A percentile compares a stretch with the other conserved stretches of the same genome.
phyloP scores from a whole-genome alignment of 2,797 vertebrate species.

The Melanotaenia maccullochi region DNA sequence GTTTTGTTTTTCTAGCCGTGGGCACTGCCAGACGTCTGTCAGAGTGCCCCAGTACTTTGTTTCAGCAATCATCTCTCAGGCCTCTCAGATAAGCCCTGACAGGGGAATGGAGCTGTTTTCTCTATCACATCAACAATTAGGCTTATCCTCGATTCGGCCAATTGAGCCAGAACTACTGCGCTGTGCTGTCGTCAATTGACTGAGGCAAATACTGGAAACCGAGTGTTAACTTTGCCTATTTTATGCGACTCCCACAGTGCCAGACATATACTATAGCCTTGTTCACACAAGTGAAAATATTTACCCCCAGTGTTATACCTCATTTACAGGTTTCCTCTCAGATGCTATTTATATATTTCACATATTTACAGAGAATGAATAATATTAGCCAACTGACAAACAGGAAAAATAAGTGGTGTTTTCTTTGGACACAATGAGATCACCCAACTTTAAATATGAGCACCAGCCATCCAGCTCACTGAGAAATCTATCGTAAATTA shows the following conservation, averaged over 20 bases:
- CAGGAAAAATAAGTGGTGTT: constrained; percentile 29
- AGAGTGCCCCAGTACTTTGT: constrained; percentile 63
- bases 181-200: constrained; percentile 70
- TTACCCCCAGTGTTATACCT: constrained; percentile 54
- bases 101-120: constrained; percentile 69
- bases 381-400: constrained; percentile 35
- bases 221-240: constrained; percentile 43
- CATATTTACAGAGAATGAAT: constrained; percentile 44
- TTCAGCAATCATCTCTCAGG: constrained; percentile 73
- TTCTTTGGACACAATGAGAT: constrained; percentile 40
- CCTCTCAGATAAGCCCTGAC: constrained; percentile 68
- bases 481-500: constrained; percentile 40
- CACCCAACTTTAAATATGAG: constrained; percentile 34
- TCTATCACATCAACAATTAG: constrained; percentile 74
- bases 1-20: constrained; percentile 65
- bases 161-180: constrained; percentile 71
- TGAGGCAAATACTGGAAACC: constrained; percentile 66
- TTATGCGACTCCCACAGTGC: constrained; percentile 54
- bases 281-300: constrained; percentile 51
- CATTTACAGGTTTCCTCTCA: constrained; percentile 54
- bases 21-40: constrained; percentile 77
- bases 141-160: constrained; percentile 75
- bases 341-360: constrained; percentile 55
- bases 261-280: constrained; percentile 32
- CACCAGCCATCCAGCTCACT: constrained; percentile 23